Conservation (phyloP, 1,140 invertebrate genomes). For the Liolophura sinensis region DNA sequence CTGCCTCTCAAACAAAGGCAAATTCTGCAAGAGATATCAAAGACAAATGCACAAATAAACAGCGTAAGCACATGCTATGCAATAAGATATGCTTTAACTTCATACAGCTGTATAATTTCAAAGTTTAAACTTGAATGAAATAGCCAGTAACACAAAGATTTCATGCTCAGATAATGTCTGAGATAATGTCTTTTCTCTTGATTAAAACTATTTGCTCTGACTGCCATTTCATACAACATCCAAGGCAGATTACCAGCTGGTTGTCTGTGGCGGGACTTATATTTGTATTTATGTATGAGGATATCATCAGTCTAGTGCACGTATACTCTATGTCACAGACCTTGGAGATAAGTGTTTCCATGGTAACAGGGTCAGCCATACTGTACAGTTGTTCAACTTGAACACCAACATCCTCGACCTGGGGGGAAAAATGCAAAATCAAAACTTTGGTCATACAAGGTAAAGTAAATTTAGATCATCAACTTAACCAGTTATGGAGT, state of each 20-base stretch:
- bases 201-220: no score
- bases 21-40: conserved; percentile 33
- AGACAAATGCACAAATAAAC: neutral
- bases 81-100: neutral
- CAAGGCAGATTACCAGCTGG: no score
- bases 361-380: conserved; percentile 40
- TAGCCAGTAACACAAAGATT: no score
- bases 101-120: neutral
- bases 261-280: no score
- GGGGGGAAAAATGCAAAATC: neutral
- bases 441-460: neutral
- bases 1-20: conserved; percentile 46
- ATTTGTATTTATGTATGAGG: neutral
- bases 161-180: no score
- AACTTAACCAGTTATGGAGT: neutral
- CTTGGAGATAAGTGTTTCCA: conserved; percentile 43
- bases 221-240: no score
- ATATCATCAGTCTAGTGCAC: no score
- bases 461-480: conserved; percentile 5
- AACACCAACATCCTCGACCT: conserved; percentile 40
- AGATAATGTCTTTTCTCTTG: no score
- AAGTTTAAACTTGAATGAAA: neutral
- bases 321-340: conserved; percentile 20
- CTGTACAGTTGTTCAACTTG: conserved; percentile 33
- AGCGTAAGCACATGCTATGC: neutral